Evolutionary conservation across 2,888 invertebrate genomes (phyloP), one percentile per base, ranked within the genome.

Genomic region (Phengaris arion): DNA sequence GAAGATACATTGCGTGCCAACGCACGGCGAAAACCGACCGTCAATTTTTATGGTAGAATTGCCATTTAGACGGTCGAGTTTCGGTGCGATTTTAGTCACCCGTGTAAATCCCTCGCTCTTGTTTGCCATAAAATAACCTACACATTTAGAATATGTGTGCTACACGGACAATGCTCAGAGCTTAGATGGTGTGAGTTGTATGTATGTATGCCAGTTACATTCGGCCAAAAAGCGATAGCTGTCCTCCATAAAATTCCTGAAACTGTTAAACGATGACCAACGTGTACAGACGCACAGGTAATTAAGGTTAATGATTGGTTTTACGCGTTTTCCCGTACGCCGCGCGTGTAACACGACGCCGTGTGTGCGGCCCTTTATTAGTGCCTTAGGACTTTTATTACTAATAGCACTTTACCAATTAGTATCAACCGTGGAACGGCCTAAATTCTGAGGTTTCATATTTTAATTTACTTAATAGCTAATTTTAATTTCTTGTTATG

Each of bases 241-340:
- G 64, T 45, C 70, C 48, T 8, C 51, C 70, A 70, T 70, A 35
- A 70, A 70, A 72, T 54, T 35, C 22, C 72, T 22, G 7, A 48
- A 52, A 35, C 35, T 51, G 51, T 54, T 72, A 72, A 12, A 72
- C 52, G 52, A 52, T 77, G 79, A 76, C 77, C 79, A 79, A 77
- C 77, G 79, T 82, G 79, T 82, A 81, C 82, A 80, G 83, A 82
- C 81, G 82, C 81, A 82, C 85, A 87, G 85, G 85, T 86, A 89
- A 90, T 89, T 89, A 86, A 81, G 85, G 82, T 85, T 86, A 89
- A 87, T 89, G 87, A 89, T 88, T 90, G 86, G 83, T 88, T 89
- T 89, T 86, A 86, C 84, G 83, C 81, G 85, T 79, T 86, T 85
- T 83, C 84, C 84, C 83, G 85, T 85, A 84, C 84, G 80, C 80